Conservation (phyloP, 2,797 vertebrate species). For the Poeciliopsis gracilis region DNA sequence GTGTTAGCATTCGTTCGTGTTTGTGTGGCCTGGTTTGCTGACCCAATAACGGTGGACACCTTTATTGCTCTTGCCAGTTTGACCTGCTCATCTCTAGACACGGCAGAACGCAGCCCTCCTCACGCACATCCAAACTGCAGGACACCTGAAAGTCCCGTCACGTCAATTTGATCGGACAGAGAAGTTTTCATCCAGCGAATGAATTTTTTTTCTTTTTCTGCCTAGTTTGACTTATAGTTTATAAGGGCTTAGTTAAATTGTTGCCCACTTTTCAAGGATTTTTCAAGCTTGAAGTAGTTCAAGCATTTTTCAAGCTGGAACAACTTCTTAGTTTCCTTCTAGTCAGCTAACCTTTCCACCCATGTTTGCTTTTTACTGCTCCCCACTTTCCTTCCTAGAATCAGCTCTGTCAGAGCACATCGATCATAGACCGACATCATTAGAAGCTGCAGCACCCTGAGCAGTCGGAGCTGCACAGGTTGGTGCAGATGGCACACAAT, state of each 20-base stretch:
- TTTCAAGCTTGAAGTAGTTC: too few relatives aligned
- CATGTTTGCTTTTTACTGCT: constrained; percentile 4
- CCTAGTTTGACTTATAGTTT: constrained; percentile 25
- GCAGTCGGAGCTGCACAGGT: constrained; percentile 52
- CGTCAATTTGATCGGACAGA: constrained; percentile 43
- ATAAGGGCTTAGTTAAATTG: neutral
- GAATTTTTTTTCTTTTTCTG: neutral
- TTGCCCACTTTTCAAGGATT: neutral
- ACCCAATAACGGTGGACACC: constrained; percentile 50
- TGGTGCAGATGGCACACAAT: constrained; percentile 17
- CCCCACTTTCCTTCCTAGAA: constrained; percentile 30
- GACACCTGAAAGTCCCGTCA: constrained; percentile 38
- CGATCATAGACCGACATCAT: constrained; percentile 64
- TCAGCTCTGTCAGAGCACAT: constrained; percentile 50
- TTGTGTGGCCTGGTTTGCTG: constrained; percentile 48
- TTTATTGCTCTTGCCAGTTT: constrained; percentile 55
- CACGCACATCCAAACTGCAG: constrained; percentile 14
- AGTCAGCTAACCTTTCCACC: constrained; percentile 36
- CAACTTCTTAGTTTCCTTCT: neutral
- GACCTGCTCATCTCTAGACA: constrained; percentile 15
- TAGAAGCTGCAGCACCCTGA: constrained; percentile 44
- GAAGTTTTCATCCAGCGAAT: constrained; percentile 14
- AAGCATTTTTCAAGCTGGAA: too few relatives aligned
- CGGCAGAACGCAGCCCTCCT: constrained; percentile 36
- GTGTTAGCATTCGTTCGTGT: constrained; percentile 18